These are phyloP conservation scores for Caenorhabditis becei DNA, from an alignment of 2,888 invertebrate genomes.

Conservation along the genomic window DNA sequence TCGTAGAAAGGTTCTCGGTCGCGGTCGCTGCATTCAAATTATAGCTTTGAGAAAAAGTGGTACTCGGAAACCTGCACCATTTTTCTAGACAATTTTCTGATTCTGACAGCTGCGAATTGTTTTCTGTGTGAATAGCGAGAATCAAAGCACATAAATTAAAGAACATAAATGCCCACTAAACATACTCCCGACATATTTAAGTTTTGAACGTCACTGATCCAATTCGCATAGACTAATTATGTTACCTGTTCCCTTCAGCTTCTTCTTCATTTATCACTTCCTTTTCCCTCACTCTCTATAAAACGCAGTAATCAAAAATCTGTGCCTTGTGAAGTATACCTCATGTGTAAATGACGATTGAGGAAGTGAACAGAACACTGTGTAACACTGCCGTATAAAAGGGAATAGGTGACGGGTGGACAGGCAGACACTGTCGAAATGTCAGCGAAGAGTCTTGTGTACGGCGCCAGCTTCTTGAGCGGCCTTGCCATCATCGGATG, in stretches of 20 bases:
- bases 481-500: slow-evolving; percentile 48
- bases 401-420: slow-evolving; percentile 1
- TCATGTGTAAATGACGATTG: neutral
- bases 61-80: too few relatives aligned
- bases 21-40: too few relatives aligned
- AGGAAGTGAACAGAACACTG: neutral
- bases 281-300: neutral
- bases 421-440: slow-evolving; percentile 17
- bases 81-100: too few relatives aligned
- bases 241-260: neutral
- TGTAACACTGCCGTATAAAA: slow-evolving; percentile 30
- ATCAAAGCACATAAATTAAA: too few relatives aligned
- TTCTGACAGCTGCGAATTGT: too few relatives aligned
- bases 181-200: too few relatives aligned
- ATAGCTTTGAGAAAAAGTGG: too few relatives aligned
- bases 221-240: too few relatives aligned
- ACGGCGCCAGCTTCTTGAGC: slow-evolving; percentile 47
- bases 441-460: slow-evolving; percentile 53
- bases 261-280: neutral
- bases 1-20: too few relatives aligned
- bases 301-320: slow-evolving; percentile 9
- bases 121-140: too few relatives aligned
- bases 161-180: too few relatives aligned
- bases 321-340: neutral
- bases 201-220: too few relatives aligned